Conservation (phyloP, 2,888 invertebrate genomes). For the Schrankia costaestrigalis region DNA sequence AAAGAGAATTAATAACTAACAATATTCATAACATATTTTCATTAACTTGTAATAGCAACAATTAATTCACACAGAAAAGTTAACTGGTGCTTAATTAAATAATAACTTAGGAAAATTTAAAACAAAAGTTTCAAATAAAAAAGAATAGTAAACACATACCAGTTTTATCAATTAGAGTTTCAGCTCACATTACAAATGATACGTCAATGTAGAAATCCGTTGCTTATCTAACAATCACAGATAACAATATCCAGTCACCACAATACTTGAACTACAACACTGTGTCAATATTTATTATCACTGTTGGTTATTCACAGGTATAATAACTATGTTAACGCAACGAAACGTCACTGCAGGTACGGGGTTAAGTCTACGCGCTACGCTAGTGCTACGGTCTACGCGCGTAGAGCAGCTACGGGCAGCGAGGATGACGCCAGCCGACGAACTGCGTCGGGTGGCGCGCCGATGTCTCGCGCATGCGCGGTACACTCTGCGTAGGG, state of each 20-base stretch:
- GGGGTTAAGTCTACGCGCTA: conserved; percentile 41
- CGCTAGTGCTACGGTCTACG: conserved; percentile 41
- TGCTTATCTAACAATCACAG: conserved; percentile 34
- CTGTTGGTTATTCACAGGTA: conserved; percentile 19
- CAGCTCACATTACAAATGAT: conserved; percentile 45
- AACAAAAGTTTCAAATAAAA: background rate
- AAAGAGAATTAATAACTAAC: no score
- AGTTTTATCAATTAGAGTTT: conserved; percentile 33
- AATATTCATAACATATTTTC: no score
- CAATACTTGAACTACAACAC: conserved; percentile 26
- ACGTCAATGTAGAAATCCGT: conserved; percentile 23
- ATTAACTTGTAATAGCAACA: no score
- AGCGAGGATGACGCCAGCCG: conserved; percentile 40
- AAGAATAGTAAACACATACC: conserved; percentile 23
- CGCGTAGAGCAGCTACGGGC: conserved; percentile 43
- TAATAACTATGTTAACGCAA: conserved; percentile 23
- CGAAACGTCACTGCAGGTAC: conserved; percentile 60
- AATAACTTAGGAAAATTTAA: background rate
- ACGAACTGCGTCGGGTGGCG: conserved; percentile 63
- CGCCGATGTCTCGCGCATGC: conserved; percentile 56
- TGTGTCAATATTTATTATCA: conserved; percentile 25
- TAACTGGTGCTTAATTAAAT: no score
- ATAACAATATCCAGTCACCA: conserved; percentile 34
- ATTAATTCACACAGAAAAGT: background rate
- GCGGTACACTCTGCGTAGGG: conserved; percentile 39